A percentile compares a stretch with the other conserved stretches of the same genome.
Evolutionary conservation across 2,888 invertebrate genomes (phyloP).

Genomic region (Philereme vetulata): DNA sequence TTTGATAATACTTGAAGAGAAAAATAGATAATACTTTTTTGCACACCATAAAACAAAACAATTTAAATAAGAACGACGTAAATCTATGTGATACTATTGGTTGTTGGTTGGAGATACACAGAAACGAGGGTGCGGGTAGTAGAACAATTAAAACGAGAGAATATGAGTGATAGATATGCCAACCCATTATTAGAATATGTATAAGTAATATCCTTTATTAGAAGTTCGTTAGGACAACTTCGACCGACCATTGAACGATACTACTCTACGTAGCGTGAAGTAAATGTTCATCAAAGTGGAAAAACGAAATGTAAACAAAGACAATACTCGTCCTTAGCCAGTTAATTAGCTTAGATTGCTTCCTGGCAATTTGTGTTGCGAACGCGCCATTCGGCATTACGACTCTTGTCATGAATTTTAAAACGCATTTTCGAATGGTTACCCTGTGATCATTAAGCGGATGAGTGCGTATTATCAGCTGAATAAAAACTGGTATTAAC

Average conservation of each 20-base stretch:
- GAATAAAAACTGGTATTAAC: neutral
- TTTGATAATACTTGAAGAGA: too few species aligned
- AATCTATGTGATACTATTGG: too few species aligned
- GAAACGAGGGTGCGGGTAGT: too few species aligned
- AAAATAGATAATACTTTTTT: too few species aligned
- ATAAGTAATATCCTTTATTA: too few species aligned
- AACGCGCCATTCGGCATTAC: conserved; percentile 26
- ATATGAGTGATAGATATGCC: too few species aligned
- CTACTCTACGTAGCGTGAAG: conserved; percentile 6
- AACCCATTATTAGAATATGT: too few species aligned
- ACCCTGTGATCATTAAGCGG: conserved; percentile 13
- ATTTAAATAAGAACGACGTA: too few species aligned
- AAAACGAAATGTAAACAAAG: conserved; percentile 26
- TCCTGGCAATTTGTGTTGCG: conserved; percentile 34
- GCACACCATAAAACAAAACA: too few species aligned
- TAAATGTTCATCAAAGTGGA: conserved; percentile 29
- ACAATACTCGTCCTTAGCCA: conserved; percentile 31
- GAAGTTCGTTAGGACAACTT: conserved; percentile 1
- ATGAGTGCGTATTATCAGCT: conserved; percentile 5
- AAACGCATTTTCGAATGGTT: conserved; percentile 24
- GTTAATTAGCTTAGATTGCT: conserved; percentile 33
- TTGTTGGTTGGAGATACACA: too few species aligned
- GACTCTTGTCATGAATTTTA: conserved; percentile 28
- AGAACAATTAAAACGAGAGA: too few species aligned
- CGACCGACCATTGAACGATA: conserved; percentile 7